Percentiles rank a stretch among this genome's conserved stretches.
Evolutionary conservation across 2,113 vertebrate genomes (phyloP).

Genomic region (Perca schrenkii): DNA sequence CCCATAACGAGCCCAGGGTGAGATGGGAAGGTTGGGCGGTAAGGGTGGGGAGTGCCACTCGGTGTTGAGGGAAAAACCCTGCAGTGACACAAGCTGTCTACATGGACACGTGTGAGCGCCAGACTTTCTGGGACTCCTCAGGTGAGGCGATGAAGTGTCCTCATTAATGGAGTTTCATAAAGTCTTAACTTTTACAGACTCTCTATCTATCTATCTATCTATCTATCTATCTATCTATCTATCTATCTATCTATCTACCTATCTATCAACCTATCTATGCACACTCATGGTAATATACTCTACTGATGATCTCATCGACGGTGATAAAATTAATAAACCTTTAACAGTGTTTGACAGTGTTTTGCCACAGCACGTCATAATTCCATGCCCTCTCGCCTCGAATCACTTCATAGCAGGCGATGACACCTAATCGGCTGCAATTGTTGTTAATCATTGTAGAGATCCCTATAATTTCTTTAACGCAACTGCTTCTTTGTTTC

Average conservation of each 20-base stretch:
- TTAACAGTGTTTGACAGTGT: slow-evolving; percentile 44
- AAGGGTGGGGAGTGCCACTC: slow-evolving; percentile 57
- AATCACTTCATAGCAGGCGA: slow-evolving; percentile 43
- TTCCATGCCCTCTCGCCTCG: slow-evolving; percentile 38
- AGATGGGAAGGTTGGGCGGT: slow-evolving; percentile 61
- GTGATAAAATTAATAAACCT: slow-evolving; percentile 42
- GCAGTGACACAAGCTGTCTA: slow-evolving; percentile 77
- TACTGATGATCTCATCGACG: slow-evolving; percentile 12
- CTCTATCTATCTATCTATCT: background rate
- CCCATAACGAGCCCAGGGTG: slow-evolving; percentile 72
- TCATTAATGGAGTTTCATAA: slow-evolving; percentile 48
- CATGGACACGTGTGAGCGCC: slow-evolving; percentile 43
- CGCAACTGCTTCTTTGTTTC: slow-evolving; percentile 10
- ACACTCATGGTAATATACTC: background rate
- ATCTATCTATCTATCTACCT: background rate
- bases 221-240: background rate
- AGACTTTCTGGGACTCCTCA: slow-evolving; percentile 59
- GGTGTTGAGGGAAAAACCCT: slow-evolving; percentile 65
- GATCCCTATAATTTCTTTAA: slow-evolving; percentile 51
- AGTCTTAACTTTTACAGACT: slow-evolving; percentile 24
- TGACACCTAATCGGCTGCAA: slow-evolving; percentile 40
- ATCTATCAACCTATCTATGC: background rate
- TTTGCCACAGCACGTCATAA: slow-evolving; percentile 35
- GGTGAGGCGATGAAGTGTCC: slow-evolving; percentile 54
- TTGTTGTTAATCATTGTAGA: slow-evolving; percentile 71